These are phyloP conservation scores for Hyles lineata DNA, from an alignment of 2,888 invertebrate genomes.

Conservation along the genomic window DNA sequence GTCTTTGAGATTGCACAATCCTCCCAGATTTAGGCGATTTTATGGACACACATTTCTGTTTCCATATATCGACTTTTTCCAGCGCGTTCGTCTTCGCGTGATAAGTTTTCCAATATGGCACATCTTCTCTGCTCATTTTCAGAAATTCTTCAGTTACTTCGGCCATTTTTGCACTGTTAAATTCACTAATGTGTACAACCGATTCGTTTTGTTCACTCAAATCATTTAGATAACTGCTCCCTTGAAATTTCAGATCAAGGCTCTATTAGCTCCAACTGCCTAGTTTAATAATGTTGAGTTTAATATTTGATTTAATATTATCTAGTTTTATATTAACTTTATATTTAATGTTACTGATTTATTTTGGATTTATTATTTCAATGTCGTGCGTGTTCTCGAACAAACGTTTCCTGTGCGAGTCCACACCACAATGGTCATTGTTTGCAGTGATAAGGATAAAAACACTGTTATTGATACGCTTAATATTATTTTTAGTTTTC, in stretches of 20 bases:
- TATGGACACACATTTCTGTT: conserved; percentile 69
- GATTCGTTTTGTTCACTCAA: background rate
- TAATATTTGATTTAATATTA: background rate
- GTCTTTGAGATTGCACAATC: conserved; percentile 44
- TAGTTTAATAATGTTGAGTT: background rate
- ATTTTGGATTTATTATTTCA: background rate
- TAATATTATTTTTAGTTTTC: background rate
- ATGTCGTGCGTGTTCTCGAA: background rate
- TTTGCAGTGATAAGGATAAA: background rate
- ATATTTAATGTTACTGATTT: background rate
- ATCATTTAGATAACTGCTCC: background rate
- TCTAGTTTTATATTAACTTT: background rate
- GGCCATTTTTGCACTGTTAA: conserved; percentile 52
- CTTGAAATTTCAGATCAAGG: conserved; percentile 12
- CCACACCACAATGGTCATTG: background rate
- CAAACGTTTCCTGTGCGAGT: background rate
- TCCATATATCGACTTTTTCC: conserved; percentile 61
- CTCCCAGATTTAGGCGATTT: conserved; percentile 71
- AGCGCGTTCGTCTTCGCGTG: conserved; percentile 52
- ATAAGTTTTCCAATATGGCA: conserved; percentile 58
- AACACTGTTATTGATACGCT: background rate
- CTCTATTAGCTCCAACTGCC: background rate
- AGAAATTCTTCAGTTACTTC: conserved; percentile 64
- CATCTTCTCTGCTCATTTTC: conserved; percentile 63
- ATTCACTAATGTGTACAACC: conserved; percentile 20